A percentile compares a stretch with the other conserved stretches of the same genome.
Evolutionary conservation across 2,113 vertebrate genomes (phyloP).

Genomic region (Maccullochella peelii): DNA sequence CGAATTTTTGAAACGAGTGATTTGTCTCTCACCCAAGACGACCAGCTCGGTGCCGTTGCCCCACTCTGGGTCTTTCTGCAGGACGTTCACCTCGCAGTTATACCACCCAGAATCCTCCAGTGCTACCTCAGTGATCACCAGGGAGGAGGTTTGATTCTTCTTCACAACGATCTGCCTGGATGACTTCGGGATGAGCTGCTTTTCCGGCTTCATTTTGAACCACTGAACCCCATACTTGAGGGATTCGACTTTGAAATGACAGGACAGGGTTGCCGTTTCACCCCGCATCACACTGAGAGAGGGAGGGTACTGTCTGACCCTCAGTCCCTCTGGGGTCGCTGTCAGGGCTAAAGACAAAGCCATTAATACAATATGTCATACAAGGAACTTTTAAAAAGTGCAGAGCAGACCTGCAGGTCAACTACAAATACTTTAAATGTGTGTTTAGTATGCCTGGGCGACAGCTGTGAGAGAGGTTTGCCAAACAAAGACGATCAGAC

Average conservation of each 20-base stretch:
- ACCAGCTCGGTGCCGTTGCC: slow-evolving; percentile 68
- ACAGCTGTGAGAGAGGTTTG: slow-evolving; percentile 2
- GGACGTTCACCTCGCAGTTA: slow-evolving; percentile 73
- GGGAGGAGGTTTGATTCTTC: slow-evolving; percentile 61
- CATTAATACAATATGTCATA: slow-evolving; percentile 64
- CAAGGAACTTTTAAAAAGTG: slow-evolving; percentile 51
- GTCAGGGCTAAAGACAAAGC: slow-evolving; percentile 62
- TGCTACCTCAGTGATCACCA: slow-evolving; percentile 67
- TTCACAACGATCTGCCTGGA: slow-evolving; percentile 41
- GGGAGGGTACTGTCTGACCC: slow-evolving; percentile 56
- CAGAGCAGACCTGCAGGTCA: slow-evolving; percentile 33
- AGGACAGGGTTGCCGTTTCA: slow-evolving; percentile 64
- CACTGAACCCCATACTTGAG: slow-evolving; percentile 68
- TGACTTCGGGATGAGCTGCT: slow-evolving; percentile 56
- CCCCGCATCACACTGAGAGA: slow-evolving; percentile 55
- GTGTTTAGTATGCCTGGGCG: slow-evolving; percentile 28
- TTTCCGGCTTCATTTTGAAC: slow-evolving; percentile 57
- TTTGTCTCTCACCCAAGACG: slow-evolving; percentile 72
- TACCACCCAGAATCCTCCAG: slow-evolving; percentile 75
- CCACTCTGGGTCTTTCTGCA: slow-evolving; percentile 47
- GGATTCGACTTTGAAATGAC: slow-evolving; percentile 69
- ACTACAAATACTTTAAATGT: slow-evolving; percentile 61
- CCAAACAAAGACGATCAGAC: slow-evolving; percentile 22
- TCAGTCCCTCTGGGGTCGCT: slow-evolving; percentile 50
- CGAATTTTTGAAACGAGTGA: slow-evolving; percentile 44